Percentiles rank a stretch among this genome's conserved stretches.
These are phyloP conservation scores for Pseudomugil tenellus DNA, from an alignment of 2,797 vertebrate species.

Conservation along the genomic window DNA sequence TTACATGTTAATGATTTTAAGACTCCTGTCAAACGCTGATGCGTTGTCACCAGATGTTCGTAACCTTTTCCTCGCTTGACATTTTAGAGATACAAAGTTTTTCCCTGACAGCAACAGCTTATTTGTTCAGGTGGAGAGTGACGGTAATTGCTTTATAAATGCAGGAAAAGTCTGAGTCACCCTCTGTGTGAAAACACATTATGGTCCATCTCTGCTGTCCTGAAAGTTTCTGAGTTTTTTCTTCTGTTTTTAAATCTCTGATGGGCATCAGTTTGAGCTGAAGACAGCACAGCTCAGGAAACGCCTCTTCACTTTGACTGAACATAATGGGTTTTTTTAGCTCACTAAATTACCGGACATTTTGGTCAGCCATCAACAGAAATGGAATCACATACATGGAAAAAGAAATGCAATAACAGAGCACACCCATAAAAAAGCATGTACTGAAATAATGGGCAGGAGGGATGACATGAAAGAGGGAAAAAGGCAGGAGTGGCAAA, in stretches of 20 bases:
- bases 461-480: conserved; percentile 8
- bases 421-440: background rate
- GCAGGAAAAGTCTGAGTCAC: background rate
- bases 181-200: background rate
- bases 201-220: background rate
- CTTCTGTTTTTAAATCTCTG: background rate
- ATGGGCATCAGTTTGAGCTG: background rate
- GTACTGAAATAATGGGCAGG: background rate
- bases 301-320: background rate
- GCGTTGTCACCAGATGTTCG: background rate
- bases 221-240: background rate
- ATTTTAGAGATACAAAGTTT: background rate
- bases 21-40: background rate
- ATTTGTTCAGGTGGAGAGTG: conserved; percentile 14
- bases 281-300: background rate
- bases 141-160: background rate
- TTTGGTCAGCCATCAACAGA: background rate
- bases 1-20: conserved; percentile 3
- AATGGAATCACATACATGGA: background rate
- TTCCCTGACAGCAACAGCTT: background rate
- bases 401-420: background rate
- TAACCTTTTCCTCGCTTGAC: background rate
- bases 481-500: conserved; percentile 19
- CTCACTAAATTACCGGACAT: background rate
- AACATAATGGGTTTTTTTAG: background rate